Percentiles rank a stretch among this genome's conserved stretches.
Evolutionary conservation across 2,797 vertebrate genomes (phyloP).

Genomic region (Leptatherina wallacei): DNA sequence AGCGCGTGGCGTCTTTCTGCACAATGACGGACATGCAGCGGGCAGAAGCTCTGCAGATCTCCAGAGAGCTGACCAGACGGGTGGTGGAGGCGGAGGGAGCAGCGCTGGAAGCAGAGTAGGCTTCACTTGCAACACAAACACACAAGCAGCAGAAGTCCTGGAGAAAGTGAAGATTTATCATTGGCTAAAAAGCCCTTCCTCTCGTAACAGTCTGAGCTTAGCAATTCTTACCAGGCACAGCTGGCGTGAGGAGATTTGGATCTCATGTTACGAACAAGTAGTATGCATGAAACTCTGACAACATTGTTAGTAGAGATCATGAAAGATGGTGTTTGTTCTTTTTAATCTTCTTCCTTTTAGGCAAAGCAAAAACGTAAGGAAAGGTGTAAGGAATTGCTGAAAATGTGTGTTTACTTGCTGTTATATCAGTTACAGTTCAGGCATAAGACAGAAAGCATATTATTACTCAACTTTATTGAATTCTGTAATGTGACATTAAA

Average conservation of each 20-base stretch:
- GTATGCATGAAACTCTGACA: not conserved
- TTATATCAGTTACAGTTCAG: not conserved
- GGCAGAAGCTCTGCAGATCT: constrained; percentile 86
- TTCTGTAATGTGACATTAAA: not conserved
- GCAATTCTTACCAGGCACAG: not conserved
- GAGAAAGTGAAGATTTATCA: constrained; percentile 20
- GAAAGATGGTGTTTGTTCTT: not conserved
- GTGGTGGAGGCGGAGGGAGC: constrained; percentile 87
- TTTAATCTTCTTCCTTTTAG: not conserved
- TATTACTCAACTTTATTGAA: not conserved
- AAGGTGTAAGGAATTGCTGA: not conserved
- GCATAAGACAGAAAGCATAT: not conserved
- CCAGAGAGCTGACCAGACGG: constrained; percentile 87
- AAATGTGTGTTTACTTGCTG: not conserved
- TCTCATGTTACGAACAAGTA: not conserved
- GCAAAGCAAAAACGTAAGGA: not conserved
- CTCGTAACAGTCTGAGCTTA: constrained; percentile 11
- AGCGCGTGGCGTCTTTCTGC: constrained; percentile 93
- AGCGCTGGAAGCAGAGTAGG: constrained; percentile 88
- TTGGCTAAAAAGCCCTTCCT: not conserved
- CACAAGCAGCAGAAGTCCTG: constrained; percentile 7
- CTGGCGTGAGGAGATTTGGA: constrained; percentile 3
- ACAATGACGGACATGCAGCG: constrained; percentile 93
- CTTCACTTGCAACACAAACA: constrained; percentile 51
- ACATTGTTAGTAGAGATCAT: not conserved